Percentiles rank a stretch among this genome's conserved stretches.
phyloP scores from a whole-genome alignment of 2,113 vertebrate genomes.

The Hypocryptadius cinnamomeus region DNA sequence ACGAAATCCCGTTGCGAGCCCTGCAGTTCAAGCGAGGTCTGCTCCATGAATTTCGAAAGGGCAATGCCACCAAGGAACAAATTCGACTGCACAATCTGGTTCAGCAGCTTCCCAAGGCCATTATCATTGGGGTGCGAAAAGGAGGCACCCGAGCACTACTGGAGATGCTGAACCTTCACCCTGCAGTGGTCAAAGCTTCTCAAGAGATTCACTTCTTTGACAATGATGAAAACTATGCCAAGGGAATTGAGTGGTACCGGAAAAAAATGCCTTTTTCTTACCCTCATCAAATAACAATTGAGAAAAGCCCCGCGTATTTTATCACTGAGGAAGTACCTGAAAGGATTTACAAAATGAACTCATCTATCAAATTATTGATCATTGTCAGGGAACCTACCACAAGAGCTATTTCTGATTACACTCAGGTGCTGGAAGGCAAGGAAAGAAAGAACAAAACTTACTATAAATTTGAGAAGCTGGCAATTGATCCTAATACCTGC shows the following conservation, averaged over 20 bases:
- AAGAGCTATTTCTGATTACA: constrained; percentile 94
- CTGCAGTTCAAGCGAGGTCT: constrained; percentile 87
- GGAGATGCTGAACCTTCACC: constrained; percentile 96
- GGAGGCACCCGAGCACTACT: constrained; percentile 91
- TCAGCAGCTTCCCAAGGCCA: constrained; percentile 91
- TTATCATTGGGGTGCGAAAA: constrained; percentile 94
- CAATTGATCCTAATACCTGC: constrained; percentile 84
- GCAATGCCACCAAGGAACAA: constrained; percentile 85
- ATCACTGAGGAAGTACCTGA: constrained; percentile 95
- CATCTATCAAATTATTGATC: constrained; percentile 91
- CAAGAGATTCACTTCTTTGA: constrained; percentile 98
- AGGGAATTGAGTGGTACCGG: constrained; percentile 91
- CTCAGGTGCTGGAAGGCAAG: constrained; percentile 94
- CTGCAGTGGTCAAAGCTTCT: constrained; percentile 92
- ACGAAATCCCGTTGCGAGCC: constrained; percentile 79
- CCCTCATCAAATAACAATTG: constrained; percentile 93
- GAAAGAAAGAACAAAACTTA: constrained; percentile 96
- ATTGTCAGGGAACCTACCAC: constrained; percentile 95
- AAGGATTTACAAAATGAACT: constrained; percentile 98
- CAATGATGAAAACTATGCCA: constrained; percentile 91
- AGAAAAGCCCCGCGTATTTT: constrained; percentile 96
- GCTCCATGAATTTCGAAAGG: constrained; percentile 83
- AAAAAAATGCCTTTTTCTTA: constrained; percentile 97
- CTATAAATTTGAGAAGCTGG: constrained; percentile 92
- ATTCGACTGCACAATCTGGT: constrained; percentile 84